phyloP scores from a whole-genome alignment of 2,797 vertebrate genomes.

The Periparus ater region DNA sequence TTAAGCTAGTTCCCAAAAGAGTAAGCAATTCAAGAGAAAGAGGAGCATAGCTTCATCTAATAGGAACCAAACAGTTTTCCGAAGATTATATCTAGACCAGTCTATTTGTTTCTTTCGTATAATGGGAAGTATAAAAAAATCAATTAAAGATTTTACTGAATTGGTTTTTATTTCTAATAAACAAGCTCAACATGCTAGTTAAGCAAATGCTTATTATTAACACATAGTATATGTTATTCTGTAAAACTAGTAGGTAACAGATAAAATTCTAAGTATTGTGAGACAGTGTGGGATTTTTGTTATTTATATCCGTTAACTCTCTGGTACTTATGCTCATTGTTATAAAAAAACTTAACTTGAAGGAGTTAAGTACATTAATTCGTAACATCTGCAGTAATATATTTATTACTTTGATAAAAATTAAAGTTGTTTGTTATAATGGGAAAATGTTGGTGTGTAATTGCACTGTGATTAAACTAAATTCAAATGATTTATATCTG shows the following conservation, averaged over 20 bases:
- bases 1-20: background rate
- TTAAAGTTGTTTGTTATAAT: constrained; percentile 63
- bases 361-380: background rate
- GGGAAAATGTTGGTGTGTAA: constrained; percentile 64
- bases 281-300: background rate
- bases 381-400: constrained; percentile 56
- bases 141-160: background rate
- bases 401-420: constrained; percentile 51
- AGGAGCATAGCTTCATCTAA: background rate
- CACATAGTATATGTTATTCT: background rate
- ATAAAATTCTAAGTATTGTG: background rate
- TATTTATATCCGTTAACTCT: background rate
- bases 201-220: background rate
- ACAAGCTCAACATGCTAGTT: background rate
- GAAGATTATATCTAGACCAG: background rate
- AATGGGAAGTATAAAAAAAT: background rate
- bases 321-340: background rate
- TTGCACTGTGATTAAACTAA: constrained; percentile 78
- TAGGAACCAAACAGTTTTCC: background rate
- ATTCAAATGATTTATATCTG: constrained; percentile 92
- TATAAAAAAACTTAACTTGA: background rate
- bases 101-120: background rate
- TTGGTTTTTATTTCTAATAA: background rate
- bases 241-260: background rate
- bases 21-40: background rate